phyloP scores from a whole-genome alignment of 1,140 invertebrate species.

The Drepana arcuata region DNA sequence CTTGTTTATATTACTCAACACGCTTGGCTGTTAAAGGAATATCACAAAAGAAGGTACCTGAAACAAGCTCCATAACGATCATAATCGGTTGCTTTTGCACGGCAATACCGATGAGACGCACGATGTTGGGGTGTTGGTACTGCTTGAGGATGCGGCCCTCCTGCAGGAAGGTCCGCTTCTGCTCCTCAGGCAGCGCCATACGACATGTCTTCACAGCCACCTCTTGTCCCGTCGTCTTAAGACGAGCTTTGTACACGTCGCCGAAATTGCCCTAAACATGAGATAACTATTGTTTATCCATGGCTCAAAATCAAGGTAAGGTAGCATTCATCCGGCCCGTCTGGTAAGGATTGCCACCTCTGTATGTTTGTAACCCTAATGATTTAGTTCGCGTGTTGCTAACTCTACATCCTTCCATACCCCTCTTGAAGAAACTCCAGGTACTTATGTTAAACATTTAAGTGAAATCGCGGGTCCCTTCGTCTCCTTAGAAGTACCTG shows the following conservation, averaged over 20 bases:
- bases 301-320: neutral
- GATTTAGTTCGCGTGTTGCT: no score
- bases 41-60: no score
- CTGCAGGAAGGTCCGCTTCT: slow-evolving; percentile 96
- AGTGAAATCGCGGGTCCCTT: no score
- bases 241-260: slow-evolving; percentile 93
- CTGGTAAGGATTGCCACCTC: no score
- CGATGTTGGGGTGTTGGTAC: slow-evolving; percentile 97
- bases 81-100: slow-evolving; percentile 98
- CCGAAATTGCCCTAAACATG: slow-evolving; percentile 93
- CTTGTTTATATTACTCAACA: no score
- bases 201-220: slow-evolving; percentile 98
- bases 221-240: slow-evolving; percentile 86
- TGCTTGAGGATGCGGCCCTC: slow-evolving; percentile 96
- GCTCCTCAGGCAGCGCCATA: slow-evolving; percentile 93
- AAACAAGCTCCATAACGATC: slow-evolving; percentile 99
- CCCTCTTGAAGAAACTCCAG: no score
- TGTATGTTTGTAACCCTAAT: no score
- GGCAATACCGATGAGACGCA: slow-evolving; percentile 97
- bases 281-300: neutral
- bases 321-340: no score
- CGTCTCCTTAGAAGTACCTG: no score
- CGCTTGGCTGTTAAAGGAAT: no score
- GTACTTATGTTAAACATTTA: no score
- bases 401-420: no score